A percentile compares a stretch with the other conserved stretches of the same genome.
Conservation (phyloP, 2,113 vertebrate genomes). For the Oncorhynchus mykiss region DNA sequence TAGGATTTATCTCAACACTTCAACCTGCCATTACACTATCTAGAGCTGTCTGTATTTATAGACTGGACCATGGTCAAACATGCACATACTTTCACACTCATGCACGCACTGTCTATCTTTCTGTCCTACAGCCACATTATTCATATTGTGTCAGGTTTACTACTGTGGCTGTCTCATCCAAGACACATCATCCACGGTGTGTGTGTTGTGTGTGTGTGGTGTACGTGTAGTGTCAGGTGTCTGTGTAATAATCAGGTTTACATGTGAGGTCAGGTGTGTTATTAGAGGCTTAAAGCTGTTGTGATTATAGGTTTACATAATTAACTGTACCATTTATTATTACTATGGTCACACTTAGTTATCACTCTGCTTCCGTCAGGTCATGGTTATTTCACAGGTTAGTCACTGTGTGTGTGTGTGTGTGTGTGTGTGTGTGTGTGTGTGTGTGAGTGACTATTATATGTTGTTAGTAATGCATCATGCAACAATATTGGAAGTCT, state of each 20-base stretch:
- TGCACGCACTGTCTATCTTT: not conserved
- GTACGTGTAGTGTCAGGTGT: constrained; percentile 26
- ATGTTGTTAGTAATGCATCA: constrained; percentile 13
- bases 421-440: constrained; percentile 33
- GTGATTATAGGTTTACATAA: constrained; percentile 53
- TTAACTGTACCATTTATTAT: constrained; percentile 52
- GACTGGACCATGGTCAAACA: not conserved
- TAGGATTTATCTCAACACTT: no score
- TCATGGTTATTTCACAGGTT: constrained; percentile 62
- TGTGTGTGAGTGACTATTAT: constrained; percentile 14
- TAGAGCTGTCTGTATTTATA: not conserved
- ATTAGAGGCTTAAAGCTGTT: constrained; percentile 63
- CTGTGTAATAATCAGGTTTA: constrained; percentile 47
- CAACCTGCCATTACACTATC: no score
- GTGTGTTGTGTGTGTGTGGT: constrained; percentile 40
- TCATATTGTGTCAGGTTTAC: not conserved
- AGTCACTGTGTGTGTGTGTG: constrained; percentile 29
- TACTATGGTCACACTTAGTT: constrained; percentile 67
- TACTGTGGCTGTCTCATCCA: constrained; percentile 38
- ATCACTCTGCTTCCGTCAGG: constrained; percentile 68
- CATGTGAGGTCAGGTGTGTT: constrained; percentile 53
- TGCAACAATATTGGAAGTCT: not conserved
- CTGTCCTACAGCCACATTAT: not conserved
- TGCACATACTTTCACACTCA: not conserved
- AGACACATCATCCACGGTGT: constrained; percentile 18